phyloP scores from a whole-genome alignment of 2,113 vertebrate species.

The Agapornis roseicollis region DNA sequence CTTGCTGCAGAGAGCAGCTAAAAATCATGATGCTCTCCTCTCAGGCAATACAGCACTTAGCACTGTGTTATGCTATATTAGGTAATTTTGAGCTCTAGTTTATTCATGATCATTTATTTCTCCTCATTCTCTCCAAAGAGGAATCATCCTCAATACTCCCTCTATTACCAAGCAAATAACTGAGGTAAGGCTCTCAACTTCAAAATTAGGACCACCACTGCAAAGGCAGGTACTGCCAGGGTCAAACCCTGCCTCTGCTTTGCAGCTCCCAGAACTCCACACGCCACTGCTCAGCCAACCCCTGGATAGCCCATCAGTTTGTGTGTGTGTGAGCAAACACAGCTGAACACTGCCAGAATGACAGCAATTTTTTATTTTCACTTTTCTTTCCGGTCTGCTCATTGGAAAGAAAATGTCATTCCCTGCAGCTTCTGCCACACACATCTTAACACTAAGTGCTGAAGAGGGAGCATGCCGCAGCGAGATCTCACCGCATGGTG shows the following conservation, averaged over 20 bases:
- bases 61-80: accelerated
- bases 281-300: neutral
- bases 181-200: neutral
- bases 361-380: neutral
- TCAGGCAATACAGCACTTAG: neutral
- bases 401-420: neutral
- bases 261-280: neutral
- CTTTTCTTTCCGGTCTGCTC: neutral
- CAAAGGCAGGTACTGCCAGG: neutral
- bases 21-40: neutral
- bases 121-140: neutral
- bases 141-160: neutral
- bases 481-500: neutral
- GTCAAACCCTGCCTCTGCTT: neutral
- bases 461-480: neutral
- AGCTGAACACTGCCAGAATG: neutral
- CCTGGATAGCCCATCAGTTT: too few relatives aligned
- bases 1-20: neutral
- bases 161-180: neutral
- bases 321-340: neutral
- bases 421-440: neutral
- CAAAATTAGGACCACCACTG: neutral
- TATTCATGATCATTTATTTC: neutral
- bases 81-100: neutral
- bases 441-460: neutral